Conservation (phyloP, 2,113 vertebrate species). For the Marmota flaviventris region DNA sequence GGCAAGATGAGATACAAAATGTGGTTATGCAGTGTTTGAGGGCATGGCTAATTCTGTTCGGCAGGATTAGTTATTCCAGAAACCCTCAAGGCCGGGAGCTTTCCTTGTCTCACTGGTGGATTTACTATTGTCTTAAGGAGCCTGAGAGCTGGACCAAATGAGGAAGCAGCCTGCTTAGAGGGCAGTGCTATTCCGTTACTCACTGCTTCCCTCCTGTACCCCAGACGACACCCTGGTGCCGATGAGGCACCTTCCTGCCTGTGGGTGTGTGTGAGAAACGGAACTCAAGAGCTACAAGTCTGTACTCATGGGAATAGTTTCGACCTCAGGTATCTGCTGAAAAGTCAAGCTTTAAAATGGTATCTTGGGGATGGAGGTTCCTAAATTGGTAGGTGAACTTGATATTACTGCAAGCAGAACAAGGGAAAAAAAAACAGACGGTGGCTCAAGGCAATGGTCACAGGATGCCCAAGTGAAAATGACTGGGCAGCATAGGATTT, state of each 20-base stretch:
- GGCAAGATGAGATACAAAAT: background rate
- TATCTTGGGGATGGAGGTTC: background rate
- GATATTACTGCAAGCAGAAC: background rate
- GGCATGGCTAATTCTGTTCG: background rate
- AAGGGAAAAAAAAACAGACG: background rate
- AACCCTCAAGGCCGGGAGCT: background rate
- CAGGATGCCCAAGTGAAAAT: background rate
- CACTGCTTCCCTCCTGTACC: background rate
- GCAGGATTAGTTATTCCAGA: background rate
- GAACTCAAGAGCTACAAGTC: background rate
- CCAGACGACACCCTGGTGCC: background rate
- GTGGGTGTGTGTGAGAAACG: conserved; percentile 36
- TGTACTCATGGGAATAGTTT: background rate
- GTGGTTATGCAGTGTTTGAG: background rate
- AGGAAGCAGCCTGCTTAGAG: background rate
- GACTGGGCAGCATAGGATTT: background rate
- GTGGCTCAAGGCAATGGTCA: background rate
- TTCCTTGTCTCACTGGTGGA: too few species aligned
- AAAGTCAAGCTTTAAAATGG: background rate
- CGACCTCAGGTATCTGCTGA: fast-evolving
- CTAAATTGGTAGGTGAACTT: background rate
- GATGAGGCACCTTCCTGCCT: conserved; percentile 46
- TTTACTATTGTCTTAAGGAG: background rate
- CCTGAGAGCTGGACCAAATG: background rate
- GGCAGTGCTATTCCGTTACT: conserved; percentile 15